Base-by-base conservation (phyloP, 2,888 invertebrate species). In the Harmothoe impar region DNA sequence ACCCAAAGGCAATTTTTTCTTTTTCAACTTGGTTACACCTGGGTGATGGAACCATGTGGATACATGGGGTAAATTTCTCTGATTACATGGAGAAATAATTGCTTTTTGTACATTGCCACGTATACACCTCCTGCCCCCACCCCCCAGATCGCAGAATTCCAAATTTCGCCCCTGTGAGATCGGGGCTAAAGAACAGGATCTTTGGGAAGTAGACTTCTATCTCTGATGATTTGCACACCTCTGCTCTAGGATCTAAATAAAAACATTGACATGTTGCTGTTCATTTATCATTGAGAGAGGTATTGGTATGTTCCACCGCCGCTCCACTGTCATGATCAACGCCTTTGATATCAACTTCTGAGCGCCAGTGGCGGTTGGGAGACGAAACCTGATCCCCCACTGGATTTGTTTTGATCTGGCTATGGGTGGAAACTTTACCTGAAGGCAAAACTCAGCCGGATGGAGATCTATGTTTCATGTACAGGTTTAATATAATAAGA, bases 261-360 rank as follows among this genome's bases (percentile, higher is more conserved):
- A 72, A 72, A 72, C 31, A 15, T 72, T n/a, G 62, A 62, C 29
- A 29, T 72, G 29, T 72, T 29, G 3, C 72, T 72, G 25, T 25
- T 72, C 72, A 29, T 72, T 72, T 72, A 72, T 72, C 72, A 72
- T 15, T n/a, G 29, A 72, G 62, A 72, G 7, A n/a, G 31, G 1
- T 72, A 72, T 29, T 72, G 72, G 72, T 72, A 72, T 72, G 72
- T 72, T 72, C 29, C 72, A 15, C 31, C 15, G 62, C 29, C n/a
- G 72, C 72, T 72, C 29, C 5, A 3, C 72, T 72, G 29, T 72
- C 29, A 72, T 72, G 72, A 72, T 72, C 72, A 72, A n/a, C 5
- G 72, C 31, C 72, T 29, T 72, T 72, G 72, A 72, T 72, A 72
- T 72, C 72, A 72, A 72, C 29, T 23, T 72, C 72, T 72, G 72